Evolutionary conservation across 2,113 vertebrate species (phyloP).

Genomic region (Ciconia stormi): DNA sequence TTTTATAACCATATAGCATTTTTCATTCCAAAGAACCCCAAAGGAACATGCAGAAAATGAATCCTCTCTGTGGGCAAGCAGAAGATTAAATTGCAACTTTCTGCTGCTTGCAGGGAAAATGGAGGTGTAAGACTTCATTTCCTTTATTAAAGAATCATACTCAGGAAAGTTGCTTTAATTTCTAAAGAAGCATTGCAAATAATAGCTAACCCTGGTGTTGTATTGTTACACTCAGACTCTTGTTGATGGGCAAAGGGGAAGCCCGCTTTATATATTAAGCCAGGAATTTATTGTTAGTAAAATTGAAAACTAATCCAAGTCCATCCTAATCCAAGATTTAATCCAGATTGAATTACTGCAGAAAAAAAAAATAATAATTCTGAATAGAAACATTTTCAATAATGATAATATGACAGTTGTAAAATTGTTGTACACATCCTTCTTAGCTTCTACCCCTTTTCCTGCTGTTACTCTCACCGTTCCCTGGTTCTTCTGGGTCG

Average conservation of each 20-base stretch:
- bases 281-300: background rate
- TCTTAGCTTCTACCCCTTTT: background rate
- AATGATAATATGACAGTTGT: too few species aligned
- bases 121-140: background rate
- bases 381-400: background rate
- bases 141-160: background rate
- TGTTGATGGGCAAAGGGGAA: background rate
- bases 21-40: slow-evolving; percentile 31
- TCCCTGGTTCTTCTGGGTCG: background rate
- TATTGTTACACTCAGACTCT: background rate
- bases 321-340: background rate
- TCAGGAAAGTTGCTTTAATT: background rate
- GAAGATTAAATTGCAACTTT: slow-evolving; percentile 43
- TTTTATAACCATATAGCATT: background rate
- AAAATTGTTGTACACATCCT: background rate
- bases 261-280: background rate
- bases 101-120: background rate
- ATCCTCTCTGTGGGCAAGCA: background rate
- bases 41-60: background rate
- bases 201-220: background rate
- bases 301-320: background rate
- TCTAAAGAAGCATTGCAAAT: background rate
- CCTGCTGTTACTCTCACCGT: background rate
- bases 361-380: background rate
- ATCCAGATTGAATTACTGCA: background rate